Evolutionary conservation across 2,113 vertebrate species (phyloP).

Genomic region (Globicephala melas): DNA sequence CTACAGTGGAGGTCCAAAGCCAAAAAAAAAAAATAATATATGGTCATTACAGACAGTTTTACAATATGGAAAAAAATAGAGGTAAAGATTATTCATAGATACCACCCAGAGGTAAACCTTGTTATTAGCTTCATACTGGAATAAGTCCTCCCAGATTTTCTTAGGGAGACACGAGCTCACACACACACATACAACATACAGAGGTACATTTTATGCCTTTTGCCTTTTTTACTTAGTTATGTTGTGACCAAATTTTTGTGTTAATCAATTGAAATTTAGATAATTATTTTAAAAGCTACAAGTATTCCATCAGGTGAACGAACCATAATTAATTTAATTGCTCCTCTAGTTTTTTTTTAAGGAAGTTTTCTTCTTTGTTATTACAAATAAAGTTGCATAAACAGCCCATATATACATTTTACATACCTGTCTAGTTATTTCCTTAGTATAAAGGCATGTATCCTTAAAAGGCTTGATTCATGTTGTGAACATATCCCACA

Average conservation of each 20-base stretch:
- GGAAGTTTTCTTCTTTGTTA: not conserved
- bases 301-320: not conserved
- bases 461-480: not conserved
- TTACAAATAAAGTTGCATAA: not conserved
- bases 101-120: not conserved
- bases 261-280: not conserved
- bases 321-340: not conserved
- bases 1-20: not conserved
- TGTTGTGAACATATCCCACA: not conserved
- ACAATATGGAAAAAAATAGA: not conserved
- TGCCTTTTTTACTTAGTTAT: not conserved
- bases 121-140: not conserved
- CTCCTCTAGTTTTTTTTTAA: not conserved
- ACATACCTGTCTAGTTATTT: not conserved
- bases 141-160: not conserved
- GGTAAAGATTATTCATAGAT: not conserved
- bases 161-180: not conserved
- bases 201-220: not conserved
- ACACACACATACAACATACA: not conserved
- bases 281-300: not conserved
- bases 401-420: not conserved
- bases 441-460: not conserved
- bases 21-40: not conserved
- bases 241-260: not conserved
- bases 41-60: not conserved